Base-by-base conservation (phyloP, 2,113 vertebrate genomes). In the Fregetta grallaria region DNA sequence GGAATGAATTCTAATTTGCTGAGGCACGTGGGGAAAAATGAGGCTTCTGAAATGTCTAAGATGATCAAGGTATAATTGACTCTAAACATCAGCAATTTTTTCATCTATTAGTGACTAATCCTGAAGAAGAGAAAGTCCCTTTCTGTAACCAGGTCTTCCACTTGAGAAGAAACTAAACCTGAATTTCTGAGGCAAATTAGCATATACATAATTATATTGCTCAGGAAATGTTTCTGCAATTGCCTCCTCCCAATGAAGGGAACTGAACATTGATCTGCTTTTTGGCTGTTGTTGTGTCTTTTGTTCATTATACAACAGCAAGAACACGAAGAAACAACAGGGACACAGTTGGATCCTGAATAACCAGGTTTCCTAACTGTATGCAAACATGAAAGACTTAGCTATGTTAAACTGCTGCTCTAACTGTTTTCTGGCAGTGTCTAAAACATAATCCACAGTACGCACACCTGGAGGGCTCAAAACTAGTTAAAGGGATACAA, bases 161-260 rank as follows among this genome's bases (percentile, higher is more conserved):
- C 53, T 88, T 45, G 44, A 83, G 52, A 74, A 91, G 76, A 81
- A 73, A 38, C 80, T 72, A 67, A 92, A 89, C 61, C 56, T 42
- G 65, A 92, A 85, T 58, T 91, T 95, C 86, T 87, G 70, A 84
- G 42, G 76, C 22, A 75, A 84, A 96, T 95, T 92, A 95, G 61
- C 91, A 94, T 92, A 73, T 13, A 44, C 65, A 34, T 94, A 94
- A 96, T 96, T 93, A 87, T 44, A 91, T 86, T 91, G 53, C 83
- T 85, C 80, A 91, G 92, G 92, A 96, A 94, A 94, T 63, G 73
- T 72, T 91, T 93, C 88, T 91, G 73, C 92, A 94, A 90, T 95
- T 96, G 92, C 88, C 83, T 89, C 73, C 80, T 91, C 76, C n/a
- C 25, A 25, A 25, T 40, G 61, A 87, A 87, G 68, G 91, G 89